Conservation (phyloP, 2,888 invertebrate genomes). For the Congeria kusceri region DNA sequence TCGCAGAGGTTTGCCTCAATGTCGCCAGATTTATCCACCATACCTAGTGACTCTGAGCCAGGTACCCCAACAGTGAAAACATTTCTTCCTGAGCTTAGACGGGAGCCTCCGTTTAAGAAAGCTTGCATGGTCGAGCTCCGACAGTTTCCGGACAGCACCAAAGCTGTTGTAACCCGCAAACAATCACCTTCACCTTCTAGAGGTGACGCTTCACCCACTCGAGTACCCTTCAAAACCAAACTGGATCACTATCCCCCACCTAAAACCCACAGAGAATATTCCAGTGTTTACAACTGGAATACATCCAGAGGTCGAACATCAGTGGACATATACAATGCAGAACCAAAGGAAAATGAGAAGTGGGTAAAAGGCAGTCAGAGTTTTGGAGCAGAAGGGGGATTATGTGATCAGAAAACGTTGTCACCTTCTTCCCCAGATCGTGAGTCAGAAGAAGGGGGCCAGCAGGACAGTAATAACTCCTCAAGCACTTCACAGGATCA, state of each 20-base stretch:
- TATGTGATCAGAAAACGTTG: conserved; percentile 27
- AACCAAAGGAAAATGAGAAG: conserved; percentile 51
- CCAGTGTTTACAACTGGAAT: conserved; percentile 36
- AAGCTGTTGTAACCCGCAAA: conserved; percentile 54
- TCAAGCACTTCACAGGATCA: conserved; percentile 74
- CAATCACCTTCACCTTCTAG: conserved; percentile 38
- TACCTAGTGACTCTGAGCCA: conserved; percentile 67
- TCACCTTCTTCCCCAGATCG: conserved; percentile 68
- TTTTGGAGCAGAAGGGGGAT: conserved; percentile 42
- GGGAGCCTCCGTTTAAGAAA: conserved; percentile 83
- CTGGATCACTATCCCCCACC: conserved; percentile 55
- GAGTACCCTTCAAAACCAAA: conserved; percentile 51
- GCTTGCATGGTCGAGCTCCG: conserved; percentile 97
- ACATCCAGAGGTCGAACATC: conserved; percentile 37
- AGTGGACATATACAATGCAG: conserved; percentile 23
- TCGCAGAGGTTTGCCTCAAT: conserved; percentile 56
- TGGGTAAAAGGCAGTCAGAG: conserved; percentile 54
- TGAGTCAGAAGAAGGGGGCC: conserved; percentile 75
- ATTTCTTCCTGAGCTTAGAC: conserved; percentile 66
- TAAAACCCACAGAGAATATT: conserved; percentile 46
- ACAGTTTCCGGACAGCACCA: conserved; percentile 91
- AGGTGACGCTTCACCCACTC: conserved; percentile 46
- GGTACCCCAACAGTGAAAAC: conserved; percentile 42
- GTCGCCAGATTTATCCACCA: conserved; percentile 66
- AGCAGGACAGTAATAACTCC: conserved; percentile 77